A percentile compares a stretch with the other conserved stretches of the same genome.
phyloP scores from a whole-genome alignment of 2,797 vertebrate species.

The Smutsia temminckii region DNA sequence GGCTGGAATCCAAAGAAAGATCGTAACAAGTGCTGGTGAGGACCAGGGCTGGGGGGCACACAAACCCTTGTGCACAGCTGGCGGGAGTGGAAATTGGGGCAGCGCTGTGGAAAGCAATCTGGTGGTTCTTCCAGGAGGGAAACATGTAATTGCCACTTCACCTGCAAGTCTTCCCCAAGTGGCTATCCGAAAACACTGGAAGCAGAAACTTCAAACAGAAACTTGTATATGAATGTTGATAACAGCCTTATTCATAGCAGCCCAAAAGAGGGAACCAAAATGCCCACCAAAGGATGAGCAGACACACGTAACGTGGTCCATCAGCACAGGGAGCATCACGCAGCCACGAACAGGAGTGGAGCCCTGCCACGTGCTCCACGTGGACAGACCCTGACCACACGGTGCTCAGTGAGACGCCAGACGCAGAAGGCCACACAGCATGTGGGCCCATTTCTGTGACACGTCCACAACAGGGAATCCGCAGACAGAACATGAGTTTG shows the following conservation, averaged over 20 bases:
- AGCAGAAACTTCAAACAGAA: neutral
- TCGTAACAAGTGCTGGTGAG: neutral
- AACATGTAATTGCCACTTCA: neutral
- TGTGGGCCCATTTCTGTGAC: neutral
- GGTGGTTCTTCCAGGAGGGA: neutral
- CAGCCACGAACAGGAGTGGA: accelerated
- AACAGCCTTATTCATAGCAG: neutral
- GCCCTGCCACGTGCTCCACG: accelerated
- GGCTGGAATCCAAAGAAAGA: neutral
- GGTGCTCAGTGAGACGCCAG: neutral
- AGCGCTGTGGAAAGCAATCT: accelerated
- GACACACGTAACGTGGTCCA: neutral
- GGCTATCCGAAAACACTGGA: too few relatives aligned
- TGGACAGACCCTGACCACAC: neutral
- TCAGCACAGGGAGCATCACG: too few relatives aligned
- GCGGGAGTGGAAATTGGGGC: neutral
- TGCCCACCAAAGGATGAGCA: accelerated
- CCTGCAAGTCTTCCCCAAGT: accelerated
- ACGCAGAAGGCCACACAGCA: accelerated
- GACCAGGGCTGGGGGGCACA: too few relatives aligned
- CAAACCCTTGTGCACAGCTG: neutral
- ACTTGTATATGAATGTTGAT: neutral
- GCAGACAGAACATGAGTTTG: neutral
- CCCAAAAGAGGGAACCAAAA: neutral
- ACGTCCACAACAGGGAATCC: neutral